A percentile compares a stretch with the other conserved stretches of the same genome.
phyloP scores from a whole-genome alignment of 2,888 invertebrate species.

The Cremastinae sp. region DNA sequence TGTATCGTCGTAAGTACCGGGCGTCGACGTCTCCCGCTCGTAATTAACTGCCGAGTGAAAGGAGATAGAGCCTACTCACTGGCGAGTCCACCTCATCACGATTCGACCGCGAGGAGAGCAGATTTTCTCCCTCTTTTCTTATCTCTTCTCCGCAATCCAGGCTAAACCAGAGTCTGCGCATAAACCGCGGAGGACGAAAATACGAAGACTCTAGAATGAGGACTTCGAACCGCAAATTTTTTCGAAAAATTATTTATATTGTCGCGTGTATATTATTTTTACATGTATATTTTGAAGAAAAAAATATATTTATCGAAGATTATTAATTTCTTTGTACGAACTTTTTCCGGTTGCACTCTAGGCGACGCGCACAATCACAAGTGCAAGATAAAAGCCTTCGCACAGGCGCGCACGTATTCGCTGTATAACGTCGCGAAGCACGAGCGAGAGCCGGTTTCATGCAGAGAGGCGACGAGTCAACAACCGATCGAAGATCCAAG shows the following conservation, averaged over 20 bases:
- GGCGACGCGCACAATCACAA: too few species aligned
- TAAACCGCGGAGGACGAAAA: not conserved
- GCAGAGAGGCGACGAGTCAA: slow-evolving; percentile 35
- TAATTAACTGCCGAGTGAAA: slow-evolving; percentile 63
- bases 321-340: too few species aligned
- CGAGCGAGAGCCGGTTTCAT: slow-evolving; percentile 54
- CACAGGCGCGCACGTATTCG: not conserved
- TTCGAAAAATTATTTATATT: too few species aligned
- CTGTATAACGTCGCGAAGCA: slow-evolving; percentile 3
- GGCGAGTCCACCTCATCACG: slow-evolving; percentile 53
- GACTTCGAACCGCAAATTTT: slow-evolving; percentile 2
- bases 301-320: too few species aligned
- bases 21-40: slow-evolving; percentile 62
- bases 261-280: too few species aligned
- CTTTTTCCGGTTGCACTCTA: too few species aligned
- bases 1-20: slow-evolving; percentile 68
- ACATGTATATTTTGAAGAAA: too few species aligned
- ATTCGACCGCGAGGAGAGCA: slow-evolving; percentile 46
- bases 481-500: slow-evolving; percentile 50
- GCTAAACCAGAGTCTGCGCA: slow-evolving; percentile 4
- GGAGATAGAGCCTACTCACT: slow-evolving; percentile 49
- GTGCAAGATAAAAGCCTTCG: not conserved
- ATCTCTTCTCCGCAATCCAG: not conserved
- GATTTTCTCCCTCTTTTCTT: not conserved
- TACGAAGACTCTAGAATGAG: slow-evolving; percentile 20